Evolutionary conservation across 2,888 invertebrate species (phyloP), one percentile per base, ranked within the genome.

Genomic region (Phengaris arion): DNA sequence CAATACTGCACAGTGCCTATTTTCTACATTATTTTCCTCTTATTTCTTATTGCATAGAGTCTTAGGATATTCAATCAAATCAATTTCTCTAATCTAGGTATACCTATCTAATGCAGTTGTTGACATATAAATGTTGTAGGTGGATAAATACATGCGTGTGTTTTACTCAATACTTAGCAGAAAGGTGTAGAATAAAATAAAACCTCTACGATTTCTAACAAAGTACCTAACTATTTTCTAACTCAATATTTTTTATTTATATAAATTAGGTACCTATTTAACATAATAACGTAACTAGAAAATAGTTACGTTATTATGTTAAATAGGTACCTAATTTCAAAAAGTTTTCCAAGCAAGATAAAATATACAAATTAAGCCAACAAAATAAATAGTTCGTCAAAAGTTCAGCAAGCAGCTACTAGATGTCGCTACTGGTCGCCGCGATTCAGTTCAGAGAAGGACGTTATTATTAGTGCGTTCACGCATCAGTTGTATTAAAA

Each of bases 401-500:
- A 51, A 70, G 48, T 51, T 51, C 51, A 48, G 10, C 12, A 10
- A 15, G 9, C 9, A 2, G 15, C 70, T 51, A 48, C 70, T 10
- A 70, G 48, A 51, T 48, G 46, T 52, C 35, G 72, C 54, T 72
- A 72, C 72, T 79, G 80, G 81, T 81, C 81, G 81, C 77, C 82
- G 81, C 76, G 48, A 70, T 75, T 59, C 48, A 72, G 51, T 72
- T 54, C 72, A 72, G 54, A 51, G 57, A 75, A 75, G 74, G 54
- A 48, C 51, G 75, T 70, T 70, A 75, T 75, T 70, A 75, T 70
- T 70, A 75, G 76, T 81, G 82, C 83, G 86, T 87, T 84, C 83
- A 88, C 89, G 90, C 90, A 88, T 83, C 83, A 87, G 77, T 70
- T 75, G 72, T 72, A 72, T 72, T 35, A 72, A 81, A 78, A 82